Evolutionary conservation across 2,113 vertebrate species (phyloP).

Genomic region (Rhinopomastus cyanomelas): DNA sequence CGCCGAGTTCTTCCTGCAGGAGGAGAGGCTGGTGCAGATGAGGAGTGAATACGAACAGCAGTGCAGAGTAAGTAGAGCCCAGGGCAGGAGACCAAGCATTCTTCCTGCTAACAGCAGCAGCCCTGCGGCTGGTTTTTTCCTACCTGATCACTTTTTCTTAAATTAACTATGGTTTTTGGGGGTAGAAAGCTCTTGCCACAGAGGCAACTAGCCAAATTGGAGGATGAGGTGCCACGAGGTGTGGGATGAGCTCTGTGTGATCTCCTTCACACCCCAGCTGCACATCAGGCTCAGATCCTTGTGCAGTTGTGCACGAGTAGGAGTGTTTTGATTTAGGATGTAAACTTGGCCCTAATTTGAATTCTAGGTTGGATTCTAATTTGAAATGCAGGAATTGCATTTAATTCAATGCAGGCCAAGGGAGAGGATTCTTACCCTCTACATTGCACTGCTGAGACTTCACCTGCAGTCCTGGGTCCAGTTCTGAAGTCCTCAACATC

Average conservation of each 20-base stretch:
- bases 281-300: not conserved
- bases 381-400: no score
- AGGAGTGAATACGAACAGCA: slow-evolving; percentile 85
- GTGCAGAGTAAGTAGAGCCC: slow-evolving; percentile 82
- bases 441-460: no score
- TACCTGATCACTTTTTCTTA: no score
- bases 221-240: not conserved
- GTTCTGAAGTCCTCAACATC: no score
- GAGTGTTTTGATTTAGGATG: not conserved
- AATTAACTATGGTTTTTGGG: not conserved
- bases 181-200: not conserved
- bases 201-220: not conserved
- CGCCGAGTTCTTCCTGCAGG: slow-evolving; percentile 88
- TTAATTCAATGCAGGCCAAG: no score
- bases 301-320: not conserved
- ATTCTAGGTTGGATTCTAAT: not conserved
- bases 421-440: no score
- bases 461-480: no score
- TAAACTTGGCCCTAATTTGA: not conserved
- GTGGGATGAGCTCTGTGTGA: not conserved
- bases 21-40: slow-evolving; percentile 87
- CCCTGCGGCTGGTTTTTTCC: not conserved
- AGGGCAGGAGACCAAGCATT: not conserved
- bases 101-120: not conserved
- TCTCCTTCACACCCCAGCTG: not conserved